Base-by-base conservation (phyloP, 2,797 vertebrate genomes). In the Pristis pectinata region DNA sequence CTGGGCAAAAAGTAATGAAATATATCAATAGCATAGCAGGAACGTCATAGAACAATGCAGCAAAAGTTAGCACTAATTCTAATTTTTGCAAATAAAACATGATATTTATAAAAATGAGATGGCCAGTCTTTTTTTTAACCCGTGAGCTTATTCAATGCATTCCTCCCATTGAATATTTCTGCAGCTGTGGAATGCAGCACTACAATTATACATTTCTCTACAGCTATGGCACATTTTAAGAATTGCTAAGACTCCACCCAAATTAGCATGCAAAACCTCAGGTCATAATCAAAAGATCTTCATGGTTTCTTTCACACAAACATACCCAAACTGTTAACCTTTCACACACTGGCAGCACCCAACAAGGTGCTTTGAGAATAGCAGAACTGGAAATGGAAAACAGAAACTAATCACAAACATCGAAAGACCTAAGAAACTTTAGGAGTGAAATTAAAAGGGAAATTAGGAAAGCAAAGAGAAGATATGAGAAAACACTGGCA, bases 141-240 rank as follows among this genome's bases (percentile, higher is more conserved):
- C 56, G n/a, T n/a, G 53, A 34, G 5, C 56, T n/a, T 30, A 89
- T 89, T 61, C 34, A 61, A n/a, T 61, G 11, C 85, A 61, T 59
- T 89, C 87, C 34, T n/a, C n/a, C n/a, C n/a, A n/a, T 61, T 61
- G 85, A n/a, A 59, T 89, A 89, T 15, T 61, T 89, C 85, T 61
- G 34, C 56, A n/a, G 85, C 85, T 89, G 56, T 61, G 85, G 85
- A 89, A 89, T 89, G 85, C 85, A 89, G 56, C 30, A 87, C 34
- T 61, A 87, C 27, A 59, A 30, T 59, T 87, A 87, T 30, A 59
- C 11, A 87, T 87, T 87, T 87, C 83, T 87, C 53, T 87, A 56
- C 83, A 61, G 53, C 27, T 61, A 76, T 76, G 27, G 27, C 30
- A 61, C 56, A 34, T 30, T 85, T 27, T 82, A 56, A 85, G 49